Evolutionary conservation across 2,888 invertebrate genomes (phyloP), one percentile per base, ranked within the genome.

Genomic region (Omphaloscelis lunosa): DNA sequence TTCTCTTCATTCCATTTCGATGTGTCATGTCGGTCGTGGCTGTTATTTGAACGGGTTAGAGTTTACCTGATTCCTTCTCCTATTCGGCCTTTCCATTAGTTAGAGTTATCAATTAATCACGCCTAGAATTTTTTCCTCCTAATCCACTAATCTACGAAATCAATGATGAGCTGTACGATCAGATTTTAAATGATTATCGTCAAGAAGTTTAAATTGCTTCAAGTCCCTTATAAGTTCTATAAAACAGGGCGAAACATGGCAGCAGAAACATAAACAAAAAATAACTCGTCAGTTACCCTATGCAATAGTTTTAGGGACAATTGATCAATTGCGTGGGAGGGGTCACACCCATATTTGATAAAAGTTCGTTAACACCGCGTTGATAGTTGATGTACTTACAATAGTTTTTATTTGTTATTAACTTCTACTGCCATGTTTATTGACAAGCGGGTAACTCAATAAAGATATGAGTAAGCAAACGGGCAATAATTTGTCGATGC

Each of bases 311-410:
- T 62, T 67, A 71, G 65, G 69, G 62, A 58, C 66, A 45, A 68
- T 6, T 66, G 34, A 39, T 58, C 63, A 23, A 56, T 45, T 53
- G 53, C 34, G 69, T 79, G 41, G 53, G 80, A 61, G 58, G 70
- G 53, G 67, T 67, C 84, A 83, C 86, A 72, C 83, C 87, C 72
- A 80, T 80, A 56, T 86, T 87, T 84, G 85, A 84, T 84, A 79
- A 84, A 62, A 70, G 83, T 70, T 87, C 83, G 80, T 84, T 84
- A 84, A 58, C 83, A 75, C 48, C n/a, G 56, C 17, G 53, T 72
- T 72, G 62, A 79, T 69, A 48, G 58, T 77, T 63, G 56, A 59
- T 58, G 23, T 41, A 58, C n/a, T n/a, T n/a, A n/a, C 41, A 70
- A 70, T 72, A 59, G n/a, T 84, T 86, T 83, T 86, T 84, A 62